Base-by-base conservation (phyloP, 2,113 vertebrate genomes). In the Odobenus rosmarus region DNA sequence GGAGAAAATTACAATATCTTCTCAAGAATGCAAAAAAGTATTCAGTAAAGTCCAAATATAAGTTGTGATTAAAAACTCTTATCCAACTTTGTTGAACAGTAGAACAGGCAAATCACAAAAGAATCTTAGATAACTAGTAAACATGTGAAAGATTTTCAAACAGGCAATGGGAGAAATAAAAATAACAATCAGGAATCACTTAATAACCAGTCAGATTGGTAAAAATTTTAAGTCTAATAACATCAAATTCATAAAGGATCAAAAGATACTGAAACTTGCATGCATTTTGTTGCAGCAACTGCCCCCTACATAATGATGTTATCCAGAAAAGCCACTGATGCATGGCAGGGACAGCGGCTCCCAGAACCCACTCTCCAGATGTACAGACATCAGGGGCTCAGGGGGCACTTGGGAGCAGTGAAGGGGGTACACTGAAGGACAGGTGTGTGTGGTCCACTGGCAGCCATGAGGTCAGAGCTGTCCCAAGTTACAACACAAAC, bases 201-300 rank as follows among this genome's bases (percentile, higher is more conserved):
- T 87, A 76, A 80, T 72, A 92, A 83, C 1, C 16, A 93, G 19
- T 87, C 39, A 92, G 46, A 36, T 2, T 83, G 46, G 5, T 71
- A 53, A 61, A 85, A 61, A 42, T 92, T 7, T 61, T 95, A 84
- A 53, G 77, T 79, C 23, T 79, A 53, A 69, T 57, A 87, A 57
- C 81, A 76, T 76, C 46, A 87, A 64, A 90, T 86, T 90, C 55
- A 88, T 51, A 88, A n/a, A 62, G 57, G 31, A 88, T 53, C 74
- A 67, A 61, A 42, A 90, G 5, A 91, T 87, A 91, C 18, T 18
- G 12, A 96, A 94, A 80, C 13, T 46, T 81, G 16, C 23, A 57
- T 84, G 10, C 19, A 64, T 59, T 90, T 33, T 72, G 21, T 39
- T 24, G 62, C 5, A 16, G 55, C 16, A 31, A 85, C 33, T 83